These are phyloP conservation scores for Zaprionus africanus DNA, from an alignment of 1,140 invertebrate species.

Conservation along the genomic window DNA sequence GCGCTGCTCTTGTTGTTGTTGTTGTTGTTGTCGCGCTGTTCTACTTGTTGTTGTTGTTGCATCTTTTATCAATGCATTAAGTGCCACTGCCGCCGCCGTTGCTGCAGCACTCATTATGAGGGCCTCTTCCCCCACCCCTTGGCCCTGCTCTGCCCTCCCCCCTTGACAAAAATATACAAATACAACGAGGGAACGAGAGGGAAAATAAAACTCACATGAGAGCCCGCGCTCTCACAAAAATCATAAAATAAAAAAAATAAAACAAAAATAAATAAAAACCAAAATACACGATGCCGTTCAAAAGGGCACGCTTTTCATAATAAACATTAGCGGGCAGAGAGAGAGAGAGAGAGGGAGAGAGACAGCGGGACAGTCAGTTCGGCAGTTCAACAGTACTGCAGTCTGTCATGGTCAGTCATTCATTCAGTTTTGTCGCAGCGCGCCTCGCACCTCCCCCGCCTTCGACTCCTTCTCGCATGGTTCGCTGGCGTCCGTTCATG, in stretches of 20 bases:
- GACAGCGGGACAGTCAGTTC: constrained; percentile 27
- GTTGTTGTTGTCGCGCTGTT: constrained; percentile 3
- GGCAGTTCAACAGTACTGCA: not conserved
- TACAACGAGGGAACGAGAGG: constrained; percentile 20
- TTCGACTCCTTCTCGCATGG: constrained; percentile 30
- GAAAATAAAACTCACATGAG: constrained; percentile 19
- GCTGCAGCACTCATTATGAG: constrained; percentile 68
- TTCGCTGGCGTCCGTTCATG: constrained; percentile 58
- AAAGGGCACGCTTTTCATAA: constrained; percentile 83
- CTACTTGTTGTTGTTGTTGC: constrained; percentile 53
- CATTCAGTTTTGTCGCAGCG: constrained; percentile 22
- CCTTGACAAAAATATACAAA: constrained; percentile 59
- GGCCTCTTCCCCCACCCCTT: constrained; percentile 35
- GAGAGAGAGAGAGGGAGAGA: not conserved
- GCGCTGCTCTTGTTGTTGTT: constrained; percentile 60
- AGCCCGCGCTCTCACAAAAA: constrained; percentile 24
- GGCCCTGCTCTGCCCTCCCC: not conserved
- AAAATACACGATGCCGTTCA: constrained; percentile 79
- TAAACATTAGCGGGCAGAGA: constrained; percentile 70
- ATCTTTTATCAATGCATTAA: constrained; percentile 83
- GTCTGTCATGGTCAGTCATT: constrained; percentile 11
- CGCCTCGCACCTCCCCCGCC: constrained; percentile 5
- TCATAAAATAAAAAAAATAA: constrained; percentile 61
- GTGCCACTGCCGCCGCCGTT: constrained; percentile 41
- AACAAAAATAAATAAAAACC: constrained; percentile 66